Conservation (phyloP, 2,888 invertebrate species). For the Caenorhabditis doughertyi region DNA sequence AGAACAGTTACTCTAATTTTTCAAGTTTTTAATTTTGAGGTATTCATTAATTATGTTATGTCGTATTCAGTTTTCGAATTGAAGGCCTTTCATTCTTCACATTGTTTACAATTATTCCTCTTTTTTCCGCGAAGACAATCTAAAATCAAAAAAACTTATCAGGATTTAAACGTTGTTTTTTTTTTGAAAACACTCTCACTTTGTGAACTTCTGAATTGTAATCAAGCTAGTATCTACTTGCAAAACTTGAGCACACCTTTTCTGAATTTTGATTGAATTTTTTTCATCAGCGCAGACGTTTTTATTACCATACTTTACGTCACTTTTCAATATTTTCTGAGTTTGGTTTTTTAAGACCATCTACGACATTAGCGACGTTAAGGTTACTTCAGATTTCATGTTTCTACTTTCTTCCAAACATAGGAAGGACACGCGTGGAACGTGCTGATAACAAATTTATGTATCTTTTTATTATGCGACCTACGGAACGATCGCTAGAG, state of each 20-base stretch:
- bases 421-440: slow-evolving; percentile 43
- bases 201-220: neutral
- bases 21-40: too few species aligned
- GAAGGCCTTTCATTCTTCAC: too few species aligned
- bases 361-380: slow-evolving; percentile 42
- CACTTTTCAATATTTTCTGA: slow-evolving; percentile 2
- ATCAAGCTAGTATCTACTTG: neutral
- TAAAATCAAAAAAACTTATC: too few species aligned
- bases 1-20: too few species aligned
- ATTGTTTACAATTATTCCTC: too few species aligned
- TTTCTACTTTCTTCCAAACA: slow-evolving; percentile 16
- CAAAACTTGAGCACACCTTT: slow-evolving; percentile 12
- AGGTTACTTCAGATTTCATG: slow-evolving; percentile 37
- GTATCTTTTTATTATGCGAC: slow-evolving; percentile 46
- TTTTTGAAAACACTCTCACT: too few species aligned
- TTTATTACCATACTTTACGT: slow-evolving; percentile 25
- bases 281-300: slow-evolving; percentile 16
- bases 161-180: too few species aligned
- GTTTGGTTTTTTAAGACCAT: slow-evolving; percentile 49
- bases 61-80: too few species aligned
- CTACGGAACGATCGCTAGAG: slow-evolving; percentile 52
- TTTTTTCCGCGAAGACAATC: too few species aligned
- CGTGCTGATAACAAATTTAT: slow-evolving; percentile 57
- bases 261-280: neutral
- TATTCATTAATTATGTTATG: too few species aligned